A percentile compares a stretch with the other conserved stretches of the same genome.
Conservation (phyloP, 2,113 vertebrate species). For the Peromyscus californicus region DNA sequence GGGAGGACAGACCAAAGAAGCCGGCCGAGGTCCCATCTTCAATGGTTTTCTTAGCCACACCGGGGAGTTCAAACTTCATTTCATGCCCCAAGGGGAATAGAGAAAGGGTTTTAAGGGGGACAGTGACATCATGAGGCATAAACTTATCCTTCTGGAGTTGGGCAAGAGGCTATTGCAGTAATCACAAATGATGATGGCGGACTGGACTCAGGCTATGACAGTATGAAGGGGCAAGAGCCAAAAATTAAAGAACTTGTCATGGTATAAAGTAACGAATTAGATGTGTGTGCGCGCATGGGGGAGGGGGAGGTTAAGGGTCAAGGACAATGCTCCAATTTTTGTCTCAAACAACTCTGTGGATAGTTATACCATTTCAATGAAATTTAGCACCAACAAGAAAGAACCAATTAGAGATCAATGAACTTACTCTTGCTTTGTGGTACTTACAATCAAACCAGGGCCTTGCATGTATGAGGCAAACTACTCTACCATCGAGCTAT, state of each 20-base stretch:
- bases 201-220: too few relatives aligned
- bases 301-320: too few relatives aligned
- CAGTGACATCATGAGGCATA: background rate
- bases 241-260: background rate
- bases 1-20: background rate
- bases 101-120: background rate
- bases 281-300: too few relatives aligned
- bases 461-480: background rate
- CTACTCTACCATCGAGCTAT: background rate
- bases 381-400: background rate
- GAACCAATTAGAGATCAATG: background rate
- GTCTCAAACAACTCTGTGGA: background rate
- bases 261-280: background rate
- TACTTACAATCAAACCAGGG: background rate
- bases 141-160: background rate
- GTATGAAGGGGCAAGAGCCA: background rate
- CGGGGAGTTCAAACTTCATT: background rate
- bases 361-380: background rate
- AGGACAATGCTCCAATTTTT: background rate
- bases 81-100: background rate
- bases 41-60: background rate
- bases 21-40: background rate
- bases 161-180: background rate
- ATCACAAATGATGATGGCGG: background rate
- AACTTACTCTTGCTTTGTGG: background rate